Evolutionary conservation across 1,140 invertebrate genomes (phyloP), one percentile per base, ranked within the genome.

Genomic region (Papilio dardanus): DNA sequence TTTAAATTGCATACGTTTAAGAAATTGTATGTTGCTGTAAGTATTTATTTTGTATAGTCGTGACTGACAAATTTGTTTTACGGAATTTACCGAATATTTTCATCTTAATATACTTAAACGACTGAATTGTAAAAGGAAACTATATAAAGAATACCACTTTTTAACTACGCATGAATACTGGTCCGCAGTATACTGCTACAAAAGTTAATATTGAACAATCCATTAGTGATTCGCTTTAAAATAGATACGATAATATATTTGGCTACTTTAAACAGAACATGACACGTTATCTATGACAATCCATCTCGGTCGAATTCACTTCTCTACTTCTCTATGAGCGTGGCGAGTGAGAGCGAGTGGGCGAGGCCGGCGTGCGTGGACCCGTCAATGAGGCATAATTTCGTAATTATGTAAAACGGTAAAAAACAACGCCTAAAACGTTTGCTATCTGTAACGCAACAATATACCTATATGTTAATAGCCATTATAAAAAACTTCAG

Each of bases 351-450:
- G 90, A 86, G 89, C 83, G 87, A 87, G 89, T 91, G 90, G 87
- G 89, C 83, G 87, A 84, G 76, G 68, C 40, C 74, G 76, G 67
- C 74, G 65, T 79, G 76, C 79, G 80, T 68, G 67, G 82, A 85
- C 81, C 85, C 84, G 81, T 86, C 83, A 86, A 87, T 85, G 83
- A 88, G 83, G 86, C 88, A 92, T 90, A 90, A 90, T 91, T 91
- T 89, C 86, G 88, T 92, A 92, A 91, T 90, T 90, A 90, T 88
- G 83, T 90, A 87, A 91, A 90, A 86, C 89, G 88, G 85, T 89
- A 91, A 88, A 91, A 90, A 86, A 73, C 74, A 76, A 83, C 86
- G 83, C 84, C 85, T 81, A 88, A 91, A 92, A 84, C 82, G 87
- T 86, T 91, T 77, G 83, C 86, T 90, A 90, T 92, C 83, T 89